phyloP scores from a whole-genome alignment of 2,113 vertebrate genomes.

The Pachycephala philippinensis region DNA sequence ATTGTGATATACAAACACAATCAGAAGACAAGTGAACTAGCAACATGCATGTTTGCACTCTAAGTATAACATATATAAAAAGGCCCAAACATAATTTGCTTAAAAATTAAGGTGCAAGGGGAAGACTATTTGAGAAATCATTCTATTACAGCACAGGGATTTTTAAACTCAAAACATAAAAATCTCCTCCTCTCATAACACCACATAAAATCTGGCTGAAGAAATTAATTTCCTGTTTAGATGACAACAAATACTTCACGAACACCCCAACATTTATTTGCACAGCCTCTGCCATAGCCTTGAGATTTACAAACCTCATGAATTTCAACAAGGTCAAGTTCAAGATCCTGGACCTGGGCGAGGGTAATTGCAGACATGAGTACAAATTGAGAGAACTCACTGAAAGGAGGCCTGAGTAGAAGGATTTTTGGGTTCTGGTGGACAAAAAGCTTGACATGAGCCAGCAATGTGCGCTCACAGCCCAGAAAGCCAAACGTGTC shows the following conservation, averaged over 20 bases:
- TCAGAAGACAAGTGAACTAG: not conserved
- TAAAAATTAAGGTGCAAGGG: not conserved
- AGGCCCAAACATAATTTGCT: not conserved
- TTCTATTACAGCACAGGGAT: not conserved
- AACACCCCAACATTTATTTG: not conserved
- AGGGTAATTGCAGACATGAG: not conserved
- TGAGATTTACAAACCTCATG: not conserved
- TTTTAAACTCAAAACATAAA: not conserved
- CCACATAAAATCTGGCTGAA: not conserved
- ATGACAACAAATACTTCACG: not conserved
- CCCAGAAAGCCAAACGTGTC: accelerated
- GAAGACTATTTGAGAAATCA: not conserved
- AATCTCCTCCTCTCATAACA: not conserved
- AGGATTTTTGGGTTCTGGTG: not conserved
- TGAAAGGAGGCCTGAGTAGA: not conserved
- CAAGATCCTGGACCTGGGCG: accelerated
- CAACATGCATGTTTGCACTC: not conserved
- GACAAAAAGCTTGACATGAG: not conserved
- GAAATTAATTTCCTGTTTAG: not conserved
- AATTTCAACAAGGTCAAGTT: not conserved
- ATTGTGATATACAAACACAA: not conserved
- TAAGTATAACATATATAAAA: not conserved
- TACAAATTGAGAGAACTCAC: not conserved
- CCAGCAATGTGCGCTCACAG: not conserved
- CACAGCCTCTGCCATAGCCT: not conserved